These are phyloP conservation scores for Gobio gobio DNA, from an alignment of 2,113 vertebrate species.

Conservation along the genomic window DNA sequence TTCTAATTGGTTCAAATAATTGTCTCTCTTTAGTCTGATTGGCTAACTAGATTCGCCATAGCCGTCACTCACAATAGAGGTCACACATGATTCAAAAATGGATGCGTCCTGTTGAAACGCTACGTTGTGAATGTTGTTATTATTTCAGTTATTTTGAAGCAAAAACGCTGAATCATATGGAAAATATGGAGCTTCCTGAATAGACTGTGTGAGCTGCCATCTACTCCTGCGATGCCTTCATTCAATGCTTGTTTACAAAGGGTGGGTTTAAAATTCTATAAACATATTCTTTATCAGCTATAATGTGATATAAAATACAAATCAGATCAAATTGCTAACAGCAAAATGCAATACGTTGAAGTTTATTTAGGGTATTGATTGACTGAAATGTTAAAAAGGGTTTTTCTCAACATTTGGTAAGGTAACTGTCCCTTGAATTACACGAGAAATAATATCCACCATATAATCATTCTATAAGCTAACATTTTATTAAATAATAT, in stretches of 20 bases:
- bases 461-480: no score
- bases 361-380: background rate
- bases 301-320: background rate
- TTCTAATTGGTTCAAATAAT: constrained; percentile 58
- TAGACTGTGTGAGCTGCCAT: background rate
- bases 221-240: constrained; percentile 15
- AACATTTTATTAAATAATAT: background rate
- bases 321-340: background rate
- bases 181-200: background rate
- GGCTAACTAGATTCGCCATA: constrained; percentile 24
- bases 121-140: background rate
- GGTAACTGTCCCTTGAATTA: background rate
- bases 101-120: background rate
- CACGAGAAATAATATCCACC: background rate
- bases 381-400: background rate
- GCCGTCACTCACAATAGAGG: background rate
- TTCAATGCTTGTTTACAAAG: constrained; percentile 33
- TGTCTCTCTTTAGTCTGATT: constrained; percentile 12
- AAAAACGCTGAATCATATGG: background rate
- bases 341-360: background rate
- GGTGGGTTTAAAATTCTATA: constrained; percentile 46
- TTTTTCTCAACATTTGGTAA: background rate
- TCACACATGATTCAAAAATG: constrained; percentile 42
- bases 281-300: background rate
- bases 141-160: background rate